phyloP scores from a whole-genome alignment of 2,797 vertebrate genomes.

The Squalus acanthias region DNA sequence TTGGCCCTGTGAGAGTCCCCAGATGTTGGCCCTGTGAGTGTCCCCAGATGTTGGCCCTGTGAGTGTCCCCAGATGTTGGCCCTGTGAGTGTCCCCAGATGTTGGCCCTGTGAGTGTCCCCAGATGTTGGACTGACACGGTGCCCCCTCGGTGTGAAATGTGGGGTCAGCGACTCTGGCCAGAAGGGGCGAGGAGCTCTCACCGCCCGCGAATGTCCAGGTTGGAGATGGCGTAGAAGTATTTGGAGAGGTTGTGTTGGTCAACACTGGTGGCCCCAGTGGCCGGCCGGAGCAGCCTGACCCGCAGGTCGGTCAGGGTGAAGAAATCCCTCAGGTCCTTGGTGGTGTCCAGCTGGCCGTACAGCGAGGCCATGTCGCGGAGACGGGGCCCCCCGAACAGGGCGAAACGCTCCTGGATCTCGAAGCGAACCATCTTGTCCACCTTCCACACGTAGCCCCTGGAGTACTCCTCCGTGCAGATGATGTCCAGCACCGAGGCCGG shows the following conservation, averaged over 20 bases:
- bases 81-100: too few relatives aligned
- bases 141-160: too few relatives aligned
- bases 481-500: slow-evolving; percentile 90
- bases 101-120: too few relatives aligned
- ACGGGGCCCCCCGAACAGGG: slow-evolving; percentile 88
- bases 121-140: too few relatives aligned
- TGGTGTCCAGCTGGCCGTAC: too few relatives aligned
- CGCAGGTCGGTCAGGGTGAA: slow-evolving; percentile 57
- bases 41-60: not conserved
- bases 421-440: slow-evolving; percentile 95
- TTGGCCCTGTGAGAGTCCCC: too few relatives aligned
- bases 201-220: slow-evolving; percentile 45
- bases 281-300: slow-evolving; percentile 72
- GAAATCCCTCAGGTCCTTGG: too few relatives aligned
- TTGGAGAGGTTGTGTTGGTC: slow-evolving; percentile 86
- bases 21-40: not conserved
- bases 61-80: slow-evolving; percentile 58
- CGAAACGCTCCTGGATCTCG: slow-evolving; percentile 96
- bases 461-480: slow-evolving; percentile 98
- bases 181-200: too few relatives aligned
- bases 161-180: too few relatives aligned
- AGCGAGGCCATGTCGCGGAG: too few relatives aligned
- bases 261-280: slow-evolving; percentile 63
- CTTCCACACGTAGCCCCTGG: slow-evolving; percentile 85
- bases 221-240: slow-evolving; percentile 98